Conservation (phyloP, 1,140 invertebrate genomes). For the Macrotrachela quadricornifera region DNA sequence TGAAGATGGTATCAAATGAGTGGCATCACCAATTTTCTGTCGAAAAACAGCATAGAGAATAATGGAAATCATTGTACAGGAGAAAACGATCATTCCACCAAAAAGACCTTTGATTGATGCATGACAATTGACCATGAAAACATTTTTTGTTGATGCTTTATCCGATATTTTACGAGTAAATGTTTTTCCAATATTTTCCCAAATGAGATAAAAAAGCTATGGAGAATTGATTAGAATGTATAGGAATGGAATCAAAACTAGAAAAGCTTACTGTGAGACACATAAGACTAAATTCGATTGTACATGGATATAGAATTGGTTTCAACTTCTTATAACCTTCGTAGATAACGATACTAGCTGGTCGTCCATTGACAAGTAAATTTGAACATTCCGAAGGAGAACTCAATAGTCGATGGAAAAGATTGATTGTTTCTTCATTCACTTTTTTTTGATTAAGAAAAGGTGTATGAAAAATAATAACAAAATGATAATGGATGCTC, state of each 20-base stretch:
- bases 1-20: too few relatives aligned
- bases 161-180: background rate
- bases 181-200: background rate
- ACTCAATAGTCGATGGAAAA: too few relatives aligned
- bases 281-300: slow-evolving; percentile 86
- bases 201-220: too few relatives aligned
- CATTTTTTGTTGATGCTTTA: background rate
- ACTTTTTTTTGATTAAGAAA: too few relatives aligned
- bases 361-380: too few relatives aligned
- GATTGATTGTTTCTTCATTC: too few relatives aligned
- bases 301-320: slow-evolving; percentile 79
- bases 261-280: background rate
- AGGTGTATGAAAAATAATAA: too few relatives aligned
- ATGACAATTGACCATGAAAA: slow-evolving; percentile 4
- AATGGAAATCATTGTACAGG: slow-evolving; percentile 5
- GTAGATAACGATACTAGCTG: background rate
- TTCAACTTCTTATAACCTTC: slow-evolving; percentile 11
- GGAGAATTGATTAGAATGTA: too few relatives aligned
- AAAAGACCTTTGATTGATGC: slow-evolving; percentile 6
- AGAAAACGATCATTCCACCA: slow-evolving; percentile 3
- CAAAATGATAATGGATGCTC: too few relatives aligned
- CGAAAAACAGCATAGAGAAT: slow-evolving; percentile 5
- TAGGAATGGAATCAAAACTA: background rate
- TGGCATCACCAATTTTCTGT: background rate
- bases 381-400: too few relatives aligned